A percentile compares a stretch with the other conserved stretches of the same genome.
phyloP scores from a whole-genome alignment of 2,797 vertebrate species.

The Myotis myotis region DNA sequence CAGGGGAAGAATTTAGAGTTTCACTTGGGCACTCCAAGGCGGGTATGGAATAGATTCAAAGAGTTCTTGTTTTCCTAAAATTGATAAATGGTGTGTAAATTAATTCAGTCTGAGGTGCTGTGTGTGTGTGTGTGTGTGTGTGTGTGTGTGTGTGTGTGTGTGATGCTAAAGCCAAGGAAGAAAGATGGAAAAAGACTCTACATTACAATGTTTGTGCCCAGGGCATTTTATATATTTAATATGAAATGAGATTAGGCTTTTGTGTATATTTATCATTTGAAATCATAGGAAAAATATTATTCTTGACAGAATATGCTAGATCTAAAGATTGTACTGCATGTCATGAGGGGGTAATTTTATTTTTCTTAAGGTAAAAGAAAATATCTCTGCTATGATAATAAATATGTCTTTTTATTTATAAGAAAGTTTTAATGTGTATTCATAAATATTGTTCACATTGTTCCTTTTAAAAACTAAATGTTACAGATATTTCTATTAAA shows the following conservation, averaged over 20 bases:
- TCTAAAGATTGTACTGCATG: not conserved
- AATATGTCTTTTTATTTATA: constrained; percentile 40
- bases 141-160: no score
- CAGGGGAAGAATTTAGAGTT: constrained; percentile 20
- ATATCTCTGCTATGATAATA: not conserved
- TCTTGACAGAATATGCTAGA: not conserved
- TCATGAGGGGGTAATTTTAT: not conserved
- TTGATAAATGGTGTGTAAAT: constrained; percentile 37
- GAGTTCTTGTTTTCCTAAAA: constrained; percentile 66
- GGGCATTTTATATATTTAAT: not conserved
- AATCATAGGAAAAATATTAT: not conserved
- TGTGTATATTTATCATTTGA: constrained; percentile 27
- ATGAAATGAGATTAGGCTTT: not conserved
- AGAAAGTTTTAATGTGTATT: not conserved
- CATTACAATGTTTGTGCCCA: not conserved
- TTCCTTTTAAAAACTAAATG: constrained; percentile 8
- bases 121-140: no score
- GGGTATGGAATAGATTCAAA: constrained; percentile 2
- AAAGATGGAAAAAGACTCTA: not conserved
- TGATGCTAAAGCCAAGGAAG: not conserved
- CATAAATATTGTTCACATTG: not conserved
- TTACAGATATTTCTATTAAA: not conserved
- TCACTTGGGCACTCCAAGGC: constrained; percentile 16
- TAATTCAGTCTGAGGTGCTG: not conserved
- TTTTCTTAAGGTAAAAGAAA: constrained; percentile 41